Conservation (phyloP, 2,888 invertebrate species). For the Lasioglossum leucozonium region DNA sequence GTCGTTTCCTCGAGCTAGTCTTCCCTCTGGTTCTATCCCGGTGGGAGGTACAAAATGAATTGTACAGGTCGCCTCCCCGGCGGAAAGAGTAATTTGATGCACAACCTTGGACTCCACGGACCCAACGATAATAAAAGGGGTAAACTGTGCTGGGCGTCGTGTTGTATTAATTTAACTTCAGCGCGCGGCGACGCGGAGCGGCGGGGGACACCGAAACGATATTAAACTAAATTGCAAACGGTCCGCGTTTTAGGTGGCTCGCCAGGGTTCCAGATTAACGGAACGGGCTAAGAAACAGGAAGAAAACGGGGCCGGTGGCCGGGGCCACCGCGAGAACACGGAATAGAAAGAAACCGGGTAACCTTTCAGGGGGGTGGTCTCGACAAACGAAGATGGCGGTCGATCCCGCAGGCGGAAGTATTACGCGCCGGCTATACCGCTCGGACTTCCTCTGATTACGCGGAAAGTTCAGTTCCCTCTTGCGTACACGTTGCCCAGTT, state of each 20-base stretch:
- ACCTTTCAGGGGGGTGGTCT: not conserved
- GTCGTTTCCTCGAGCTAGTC: slow-evolving; percentile 21
- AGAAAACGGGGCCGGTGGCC: slow-evolving; percentile 20
- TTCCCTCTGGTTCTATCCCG: slow-evolving; percentile 30
- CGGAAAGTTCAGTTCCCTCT: slow-evolving; percentile 53
- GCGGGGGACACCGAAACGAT: slow-evolving; percentile 58
- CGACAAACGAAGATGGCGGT: slow-evolving; percentile 36
- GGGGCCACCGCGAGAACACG: slow-evolving; percentile 16
- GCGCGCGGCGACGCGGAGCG: slow-evolving; percentile 40
- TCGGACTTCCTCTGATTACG: slow-evolving; percentile 61
- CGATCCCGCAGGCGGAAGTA: slow-evolving; percentile 38
- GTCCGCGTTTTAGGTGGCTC: slow-evolving; percentile 32
- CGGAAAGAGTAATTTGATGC: slow-evolving; percentile 71
- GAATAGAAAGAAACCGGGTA: not conserved
- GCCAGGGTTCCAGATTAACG: slow-evolving; percentile 61
- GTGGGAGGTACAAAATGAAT: slow-evolving; percentile 57
- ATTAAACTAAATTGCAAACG: slow-evolving; percentile 73
- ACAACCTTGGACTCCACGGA: slow-evolving; percentile 63
- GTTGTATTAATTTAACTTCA: slow-evolving; percentile 79
- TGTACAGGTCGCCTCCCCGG: slow-evolving; percentile 39
- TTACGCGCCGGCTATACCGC: slow-evolving; percentile 20
- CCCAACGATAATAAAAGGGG: slow-evolving; percentile 67
- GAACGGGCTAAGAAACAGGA: slow-evolving; percentile 48
- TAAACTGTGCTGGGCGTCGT: slow-evolving; percentile 62
- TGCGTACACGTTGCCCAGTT: slow-evolving; percentile 27